Evolutionary conservation across 2,888 invertebrate species (phyloP), one percentile per base, ranked within the genome.

Genomic region (Abscondita cerata): DNA sequence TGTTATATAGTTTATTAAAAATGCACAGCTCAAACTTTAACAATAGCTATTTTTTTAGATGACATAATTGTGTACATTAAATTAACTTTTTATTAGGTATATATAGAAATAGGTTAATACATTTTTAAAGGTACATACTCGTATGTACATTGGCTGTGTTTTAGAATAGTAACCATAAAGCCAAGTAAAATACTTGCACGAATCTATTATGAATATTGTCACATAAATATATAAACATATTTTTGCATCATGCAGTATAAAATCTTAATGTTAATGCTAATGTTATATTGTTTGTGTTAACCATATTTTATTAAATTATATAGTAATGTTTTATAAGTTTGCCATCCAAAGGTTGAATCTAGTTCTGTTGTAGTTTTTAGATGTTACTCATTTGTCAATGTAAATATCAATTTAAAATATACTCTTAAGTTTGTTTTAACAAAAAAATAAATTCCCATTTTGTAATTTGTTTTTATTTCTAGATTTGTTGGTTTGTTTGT

Each of bases 101-200:
- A n/a, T n/a, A n/a, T 51, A 52, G 44, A 36, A 12, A 51, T 59
- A 59, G 38, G 19, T 12, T 16, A 50, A 41, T 48, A 20, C 13
- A 48, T 18, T 57, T 65, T 57, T 63, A 59, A 50, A 52, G 33
- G 12, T 44, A 52, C 59, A 54, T 59, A 59, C 54, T 52, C 46
- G 55, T 52, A 52, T 48, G 62, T 62, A 63, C 54, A 59, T 54
- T 55, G 70, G 70, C 70, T 70, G 70, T 70, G 70, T 68, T 67
- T 60, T 67, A 63, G 60, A 59, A 50, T 68, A 65, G 64, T 59
- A 54, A 57, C 54, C 50, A 57, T 59, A 38, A 66, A 64, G 67
- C 69, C 69, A 70, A 69, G 69, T 69, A 68, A 68, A 68, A 67
- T 70, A 68, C 70, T 66, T 52, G 59, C 59, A 61, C 59, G 53